Percentiles rank a stretch among this genome's conserved stretches.
Evolutionary conservation across 2,113 vertebrate species (phyloP).

Genomic region (Ammodytes marinus): DNA sequence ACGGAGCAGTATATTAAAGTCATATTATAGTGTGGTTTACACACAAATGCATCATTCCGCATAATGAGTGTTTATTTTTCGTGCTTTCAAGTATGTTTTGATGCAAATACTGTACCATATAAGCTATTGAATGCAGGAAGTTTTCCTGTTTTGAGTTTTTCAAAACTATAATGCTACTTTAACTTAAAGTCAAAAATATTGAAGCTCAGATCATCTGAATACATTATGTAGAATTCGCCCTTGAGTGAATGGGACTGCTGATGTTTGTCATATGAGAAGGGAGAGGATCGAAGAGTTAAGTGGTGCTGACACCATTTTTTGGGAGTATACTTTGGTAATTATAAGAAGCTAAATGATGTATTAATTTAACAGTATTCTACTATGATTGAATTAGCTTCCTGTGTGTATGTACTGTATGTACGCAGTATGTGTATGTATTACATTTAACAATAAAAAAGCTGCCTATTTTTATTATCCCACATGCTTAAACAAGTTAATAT

Average conservation of each 20-base stretch:
- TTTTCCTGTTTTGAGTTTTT: too few species aligned
- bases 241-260: conserved; percentile 40
- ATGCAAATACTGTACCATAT: too few species aligned
- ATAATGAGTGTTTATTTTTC: too few species aligned
- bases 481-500: background rate
- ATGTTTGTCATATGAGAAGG: conserved; percentile 19
- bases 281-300: background rate
- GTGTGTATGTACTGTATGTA: background rate
- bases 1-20: too few species aligned
- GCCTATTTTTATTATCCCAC: background rate
- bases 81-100: too few species aligned
- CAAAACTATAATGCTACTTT: background rate
- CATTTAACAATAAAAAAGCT: background rate
- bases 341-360: background rate
- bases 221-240: conserved; percentile 12
- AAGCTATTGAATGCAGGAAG: too few species aligned
- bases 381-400: background rate
- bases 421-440: background rate
- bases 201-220: background rate
- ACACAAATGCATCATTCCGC: too few species aligned
- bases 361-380: conserved; percentile 10
- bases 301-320: background rate
- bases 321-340: background rate
- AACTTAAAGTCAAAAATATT: conserved; percentile 9
- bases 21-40: too few species aligned